A percentile compares a stretch with the other conserved stretches of the same genome.
Conservation (phyloP, 2,797 vertebrate genomes). For the Sebastes steindachneri region DNA sequence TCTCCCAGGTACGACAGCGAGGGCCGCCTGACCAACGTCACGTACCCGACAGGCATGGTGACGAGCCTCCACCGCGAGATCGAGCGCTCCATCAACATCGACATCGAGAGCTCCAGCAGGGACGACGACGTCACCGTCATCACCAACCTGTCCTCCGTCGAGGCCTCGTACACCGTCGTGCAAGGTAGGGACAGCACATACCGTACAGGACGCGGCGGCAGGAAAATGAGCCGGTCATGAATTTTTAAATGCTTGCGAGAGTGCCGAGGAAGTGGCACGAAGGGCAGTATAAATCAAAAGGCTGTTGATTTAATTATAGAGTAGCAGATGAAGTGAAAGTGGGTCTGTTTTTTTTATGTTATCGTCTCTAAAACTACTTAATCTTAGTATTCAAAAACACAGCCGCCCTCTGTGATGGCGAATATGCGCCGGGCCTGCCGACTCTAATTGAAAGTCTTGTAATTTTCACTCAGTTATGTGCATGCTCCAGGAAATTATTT, state of each 20-base stretch:
- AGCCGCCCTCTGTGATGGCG: conserved; percentile 23
- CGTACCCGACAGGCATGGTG: conserved; percentile 97
- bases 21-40: conserved; percentile 97
- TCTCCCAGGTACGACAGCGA: conserved; percentile 95
- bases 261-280: neutral
- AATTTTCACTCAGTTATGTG: conserved; percentile 64
- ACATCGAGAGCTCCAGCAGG: conserved; percentile 98
- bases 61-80: conserved; percentile 98
- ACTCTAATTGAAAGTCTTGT: conserved; percentile 68
- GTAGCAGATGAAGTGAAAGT: neutral
- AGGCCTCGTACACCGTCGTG: conserved; percentile 98
- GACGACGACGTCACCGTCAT: conserved; percentile 98
- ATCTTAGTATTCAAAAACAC: conserved; percentile 30
- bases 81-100: conserved; percentile 98
- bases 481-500: conserved; percentile 63
- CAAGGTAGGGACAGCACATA: conserved; percentile 86
- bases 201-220: neutral
- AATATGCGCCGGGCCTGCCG: conserved; percentile 16
- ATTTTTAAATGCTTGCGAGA: conserved; percentile 40
- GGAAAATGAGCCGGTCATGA: conserved; percentile 25
- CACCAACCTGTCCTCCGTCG: conserved; percentile 98
- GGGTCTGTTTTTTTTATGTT: neutral
- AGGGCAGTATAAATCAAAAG: neutral
- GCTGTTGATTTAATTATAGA: neutral
- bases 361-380: neutral